Evolutionary conservation across 2,888 invertebrate species (phyloP).

Genomic region (Sisyra nigra): DNA sequence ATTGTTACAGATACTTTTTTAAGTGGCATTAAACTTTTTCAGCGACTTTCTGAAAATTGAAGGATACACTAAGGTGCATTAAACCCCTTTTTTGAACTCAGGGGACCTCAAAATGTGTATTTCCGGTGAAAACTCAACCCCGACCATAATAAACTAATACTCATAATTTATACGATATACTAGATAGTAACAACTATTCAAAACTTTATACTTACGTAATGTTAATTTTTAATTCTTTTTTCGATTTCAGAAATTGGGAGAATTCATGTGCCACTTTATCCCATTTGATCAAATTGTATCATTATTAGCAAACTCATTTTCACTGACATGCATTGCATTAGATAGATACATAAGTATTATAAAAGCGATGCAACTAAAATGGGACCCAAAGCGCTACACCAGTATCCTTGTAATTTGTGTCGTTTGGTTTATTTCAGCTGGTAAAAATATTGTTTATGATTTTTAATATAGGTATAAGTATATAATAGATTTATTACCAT

Average conservation of each 20-base stretch:
- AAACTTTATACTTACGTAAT: too few relatives aligned
- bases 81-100: too few relatives aligned
- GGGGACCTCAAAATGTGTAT: too few relatives aligned
- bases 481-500: not conserved
- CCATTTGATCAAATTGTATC: conserved; percentile 34
- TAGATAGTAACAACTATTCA: too few relatives aligned
- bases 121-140: too few relatives aligned
- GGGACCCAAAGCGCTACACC: conserved; percentile 27
- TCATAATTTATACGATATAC: too few relatives aligned
- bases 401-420: conserved; percentile 21
- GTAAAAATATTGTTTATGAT: conserved; percentile 12
- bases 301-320: conserved; percentile 32
- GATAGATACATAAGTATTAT: conserved; percentile 36
- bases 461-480: not conserved
- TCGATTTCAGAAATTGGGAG: conserved; percentile 27
- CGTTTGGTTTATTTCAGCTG: conserved; percentile 27
- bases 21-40: too few relatives aligned
- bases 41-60: too few relatives aligned
- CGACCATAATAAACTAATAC: too few relatives aligned
- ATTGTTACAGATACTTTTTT: too few relatives aligned
- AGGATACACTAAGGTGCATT: too few relatives aligned
- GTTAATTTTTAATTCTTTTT: too few relatives aligned
- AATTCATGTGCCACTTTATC: conserved; percentile 30
- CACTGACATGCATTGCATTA: conserved; percentile 34
- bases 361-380: conserved; percentile 25